Evolutionary conservation across 1,140 invertebrate species (phyloP).

Genomic region (Proales similis): DNA sequence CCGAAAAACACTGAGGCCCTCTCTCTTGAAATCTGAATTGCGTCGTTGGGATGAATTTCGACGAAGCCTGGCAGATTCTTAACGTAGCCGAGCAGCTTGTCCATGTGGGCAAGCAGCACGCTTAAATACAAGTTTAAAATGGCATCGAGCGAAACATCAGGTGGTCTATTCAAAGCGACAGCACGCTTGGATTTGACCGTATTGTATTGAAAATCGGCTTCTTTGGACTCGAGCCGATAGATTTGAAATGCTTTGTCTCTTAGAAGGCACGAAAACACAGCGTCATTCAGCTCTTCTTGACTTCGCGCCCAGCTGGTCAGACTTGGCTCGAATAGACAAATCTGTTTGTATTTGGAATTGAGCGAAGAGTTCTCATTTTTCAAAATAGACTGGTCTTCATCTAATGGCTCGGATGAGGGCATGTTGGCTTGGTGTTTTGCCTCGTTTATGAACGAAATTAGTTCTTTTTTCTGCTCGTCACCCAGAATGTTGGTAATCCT

Average conservation of each 20-base stretch:
- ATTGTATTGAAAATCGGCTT: constrained; percentile 2
- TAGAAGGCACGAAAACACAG: constrained; percentile 12
- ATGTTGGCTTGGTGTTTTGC: neutral
- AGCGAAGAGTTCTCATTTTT: constrained; percentile 9
- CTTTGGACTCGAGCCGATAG: constrained; percentile 1
- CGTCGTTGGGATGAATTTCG: constrained; percentile 24
- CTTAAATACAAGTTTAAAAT: constrained; percentile 21
- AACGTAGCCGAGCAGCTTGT: constrained; percentile 25
- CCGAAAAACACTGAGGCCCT: constrained; percentile 14
- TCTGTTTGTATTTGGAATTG: constrained; percentile 3
- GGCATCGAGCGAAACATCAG: constrained; percentile 17
- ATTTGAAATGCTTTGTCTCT: constrained; percentile 26
- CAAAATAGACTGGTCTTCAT: constrained; percentile 4
- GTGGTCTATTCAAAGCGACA: neutral
- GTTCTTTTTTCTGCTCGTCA: constrained; percentile 13
- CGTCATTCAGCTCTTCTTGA: neutral
- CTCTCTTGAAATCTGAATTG: neutral
- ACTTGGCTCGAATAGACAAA: neutral
- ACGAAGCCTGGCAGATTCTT: constrained; percentile 12
- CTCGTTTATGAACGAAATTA: neutral
- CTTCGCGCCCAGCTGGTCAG: neutral
- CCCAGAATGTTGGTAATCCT: constrained; percentile 16
- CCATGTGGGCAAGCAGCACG: constrained; percentile 6
- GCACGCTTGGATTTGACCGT: no score
- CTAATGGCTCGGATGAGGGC: neutral